Evolutionary conservation across 2,113 vertebrate genomes (phyloP).

Genomic region (Phaetusa simplex): DNA sequence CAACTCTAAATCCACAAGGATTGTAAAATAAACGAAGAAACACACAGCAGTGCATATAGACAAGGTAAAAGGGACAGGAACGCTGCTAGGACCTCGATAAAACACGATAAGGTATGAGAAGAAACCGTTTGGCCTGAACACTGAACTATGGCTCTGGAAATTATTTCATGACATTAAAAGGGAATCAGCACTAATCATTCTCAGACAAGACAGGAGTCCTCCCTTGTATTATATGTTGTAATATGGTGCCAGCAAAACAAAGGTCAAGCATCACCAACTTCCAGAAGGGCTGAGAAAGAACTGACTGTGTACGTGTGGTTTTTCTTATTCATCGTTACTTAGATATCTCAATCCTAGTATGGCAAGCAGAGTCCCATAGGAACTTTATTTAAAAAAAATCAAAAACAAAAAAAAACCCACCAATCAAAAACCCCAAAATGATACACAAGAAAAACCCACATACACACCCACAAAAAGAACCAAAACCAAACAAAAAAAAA

Average conservation of each 20-base stretch:
- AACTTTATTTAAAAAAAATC: neutral
- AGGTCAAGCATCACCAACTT: neutral
- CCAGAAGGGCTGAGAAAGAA: neutral
- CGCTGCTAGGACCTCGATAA: neutral
- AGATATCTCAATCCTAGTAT: neutral
- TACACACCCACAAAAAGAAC: too few relatives aligned
- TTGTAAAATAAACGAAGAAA: neutral
- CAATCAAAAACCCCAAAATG: too few relatives aligned
- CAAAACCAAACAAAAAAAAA: too few relatives aligned
- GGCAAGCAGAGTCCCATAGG: neutral
- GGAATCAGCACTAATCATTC: neutral
- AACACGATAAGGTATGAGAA: neutral
- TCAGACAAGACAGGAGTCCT: neutral
- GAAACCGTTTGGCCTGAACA: neutral
- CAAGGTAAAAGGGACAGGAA: neutral
- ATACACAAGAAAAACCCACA: too few relatives aligned
- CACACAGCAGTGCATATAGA: neutral
- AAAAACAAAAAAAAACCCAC: too few relatives aligned
- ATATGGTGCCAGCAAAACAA: neutral
- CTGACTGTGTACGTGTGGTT: fast-evolving
- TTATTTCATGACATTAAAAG: neutral
- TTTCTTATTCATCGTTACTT: neutral
- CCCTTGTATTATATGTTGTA: neutral
- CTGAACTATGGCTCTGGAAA: neutral
- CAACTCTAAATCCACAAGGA: neutral